Base-by-base conservation (phyloP, 2,888 invertebrate species). In the Cordilura impudica region DNA sequence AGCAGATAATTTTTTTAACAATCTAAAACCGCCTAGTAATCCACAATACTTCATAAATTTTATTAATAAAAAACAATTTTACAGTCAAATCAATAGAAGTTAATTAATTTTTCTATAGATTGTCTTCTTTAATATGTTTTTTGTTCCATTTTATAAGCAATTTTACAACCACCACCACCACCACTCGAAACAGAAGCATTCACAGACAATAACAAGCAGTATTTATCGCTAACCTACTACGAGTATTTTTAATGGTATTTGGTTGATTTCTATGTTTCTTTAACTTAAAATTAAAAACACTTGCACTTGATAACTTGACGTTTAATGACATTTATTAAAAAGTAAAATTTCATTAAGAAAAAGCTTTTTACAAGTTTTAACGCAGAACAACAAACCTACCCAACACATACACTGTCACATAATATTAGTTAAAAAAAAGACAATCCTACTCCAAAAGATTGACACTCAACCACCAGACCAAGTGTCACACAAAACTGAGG, bases 301-400 rank as follows among this genome's bases (percentile, higher is more conserved):
- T 79, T 79, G 74, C 79, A 79, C 61, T 75, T 70, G 69, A 47
- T 47, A 47, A 21, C 60, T 70, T 72, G 79, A 75, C 74, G 63
- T 79, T 67, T 79, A 79, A 75, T 79, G 78, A 79, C 74, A 58
- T 74, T 79, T 74, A 79, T 74, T 79, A 79, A 74, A 79, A 74
- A 79, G 78, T 74, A 74, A 79, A 79, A 79, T 79, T 79, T 79
- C 74, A 78, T 78, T 78, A 78, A 70, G 78, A 53, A 74, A 78
- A 74, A 43, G 60, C 53, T 35, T 61, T 74, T 71, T 53, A 71
- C 60, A 60, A n/a, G n/a, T n/a, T n/a, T n/a, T n/a, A n/a, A n/a
- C n/a, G n/a, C n/a, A n/a, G n/a, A n/a, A n/a, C n/a, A n/a, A n/a
- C n/a, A n/a, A n/a, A 63, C 54, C 29, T 10, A 45, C 18, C 35